phyloP scores from a whole-genome alignment of 1,140 invertebrate genomes.

The Theocolax elegans region DNA sequence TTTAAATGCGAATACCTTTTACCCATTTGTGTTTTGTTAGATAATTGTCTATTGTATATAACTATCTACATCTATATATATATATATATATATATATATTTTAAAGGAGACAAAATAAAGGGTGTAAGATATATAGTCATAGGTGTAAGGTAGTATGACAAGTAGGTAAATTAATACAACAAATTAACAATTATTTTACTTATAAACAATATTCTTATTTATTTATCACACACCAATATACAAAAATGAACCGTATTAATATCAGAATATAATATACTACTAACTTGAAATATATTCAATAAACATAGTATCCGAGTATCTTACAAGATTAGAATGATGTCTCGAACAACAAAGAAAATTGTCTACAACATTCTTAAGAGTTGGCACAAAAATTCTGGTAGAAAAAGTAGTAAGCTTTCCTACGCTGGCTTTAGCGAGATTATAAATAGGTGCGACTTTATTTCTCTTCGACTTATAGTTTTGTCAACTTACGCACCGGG shows the following conservation, averaged over 20 bases:
- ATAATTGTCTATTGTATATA: too few relatives aligned
- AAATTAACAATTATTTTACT: constrained; percentile 58
- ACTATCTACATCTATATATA: too few relatives aligned
- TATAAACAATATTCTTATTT: constrained; percentile 69
- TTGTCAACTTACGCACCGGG: constrained; percentile 2
- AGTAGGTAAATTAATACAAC: too few relatives aligned
- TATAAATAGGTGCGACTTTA: constrained; percentile 60
- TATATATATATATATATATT: too few relatives aligned
- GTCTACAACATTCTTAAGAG: constrained; percentile 66
- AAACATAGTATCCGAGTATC: constrained; percentile 67
- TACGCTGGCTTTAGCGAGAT: constrained; percentile 58
- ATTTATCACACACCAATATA: constrained; percentile 70
- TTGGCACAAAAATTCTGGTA: constrained; percentile 68
- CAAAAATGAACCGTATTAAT: constrained; percentile 69
- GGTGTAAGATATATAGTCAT: too few relatives aligned
- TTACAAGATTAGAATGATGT: constrained; percentile 68
- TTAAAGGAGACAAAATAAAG: too few relatives aligned
- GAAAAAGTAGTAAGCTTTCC: constrained; percentile 64
- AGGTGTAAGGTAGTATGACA: too few relatives aligned
- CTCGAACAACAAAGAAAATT: constrained; percentile 62
- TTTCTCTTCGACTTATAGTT: constrained; percentile 19
- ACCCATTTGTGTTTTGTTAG: too few relatives aligned
- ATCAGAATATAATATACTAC: constrained; percentile 69
- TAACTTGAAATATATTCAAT: constrained; percentile 68
- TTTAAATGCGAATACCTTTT: too few relatives aligned